phyloP scores from a whole-genome alignment of 1,140 invertebrate genomes.

The Pseudomyrmex concolor region DNA sequence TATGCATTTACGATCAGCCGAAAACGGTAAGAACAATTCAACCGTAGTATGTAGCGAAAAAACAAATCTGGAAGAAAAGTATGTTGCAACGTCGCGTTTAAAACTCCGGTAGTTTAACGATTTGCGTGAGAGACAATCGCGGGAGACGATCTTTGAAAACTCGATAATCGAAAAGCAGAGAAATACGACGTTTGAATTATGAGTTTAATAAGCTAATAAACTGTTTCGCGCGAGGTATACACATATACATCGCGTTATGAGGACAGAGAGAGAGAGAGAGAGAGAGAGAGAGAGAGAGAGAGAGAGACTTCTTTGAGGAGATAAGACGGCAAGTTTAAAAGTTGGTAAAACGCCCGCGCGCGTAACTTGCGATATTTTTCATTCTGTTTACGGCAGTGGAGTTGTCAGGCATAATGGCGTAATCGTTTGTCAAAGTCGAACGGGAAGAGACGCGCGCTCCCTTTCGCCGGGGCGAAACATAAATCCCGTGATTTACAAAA shows the following conservation, averaged over 20 bases:
- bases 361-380: slow-evolving; percentile 50
- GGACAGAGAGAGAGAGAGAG: not conserved
- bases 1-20: slow-evolving; percentile 38
- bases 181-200: slow-evolving; percentile 31
- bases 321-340: slow-evolving; percentile 36
- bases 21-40: slow-evolving; percentile 38
- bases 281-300: no score
- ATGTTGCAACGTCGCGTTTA: not conserved
- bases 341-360: slow-evolving; percentile 18
- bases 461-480: slow-evolving; percentile 39
- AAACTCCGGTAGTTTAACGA: not conserved
- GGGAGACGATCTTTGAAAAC: not conserved
- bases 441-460: not conserved
- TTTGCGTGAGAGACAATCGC: not conserved
- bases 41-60: not conserved
- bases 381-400: slow-evolving; percentile 55
- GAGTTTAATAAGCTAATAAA: slow-evolving; percentile 38
- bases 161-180: not conserved
- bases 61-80: not conserved
- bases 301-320: slow-evolving; percentile 1
- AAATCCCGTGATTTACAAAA: slow-evolving; percentile 60
- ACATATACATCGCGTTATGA: slow-evolving; percentile 15
- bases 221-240: not conserved
- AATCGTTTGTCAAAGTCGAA: slow-evolving; percentile 60
- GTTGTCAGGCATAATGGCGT: slow-evolving; percentile 55